Conservation (phyloP, 2,888 invertebrate genomes). For the Melanotus villosus region DNA sequence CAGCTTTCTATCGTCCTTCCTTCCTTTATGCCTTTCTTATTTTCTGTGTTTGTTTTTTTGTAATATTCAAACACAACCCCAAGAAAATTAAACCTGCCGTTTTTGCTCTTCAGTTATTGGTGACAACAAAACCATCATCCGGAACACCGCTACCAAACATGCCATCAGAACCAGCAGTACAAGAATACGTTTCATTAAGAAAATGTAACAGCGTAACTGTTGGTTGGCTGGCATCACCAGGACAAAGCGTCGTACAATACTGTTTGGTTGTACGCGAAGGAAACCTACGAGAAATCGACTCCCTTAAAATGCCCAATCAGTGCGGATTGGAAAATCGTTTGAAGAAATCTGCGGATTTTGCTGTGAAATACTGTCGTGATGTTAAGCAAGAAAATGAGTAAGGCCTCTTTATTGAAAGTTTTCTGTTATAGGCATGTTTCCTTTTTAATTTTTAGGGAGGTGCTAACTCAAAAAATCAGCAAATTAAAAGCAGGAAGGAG, state of each 20-base stretch:
- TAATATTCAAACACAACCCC: no score
- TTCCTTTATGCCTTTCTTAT: no score
- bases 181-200: constrained; percentile 69
- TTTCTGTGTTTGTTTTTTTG: no score
- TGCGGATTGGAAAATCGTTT: constrained; percentile 67
- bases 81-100: no score
- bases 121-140: constrained; percentile 65
- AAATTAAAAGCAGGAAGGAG: constrained; percentile 70
- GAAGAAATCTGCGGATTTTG: constrained; percentile 65
- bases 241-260: constrained; percentile 63
- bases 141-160: constrained; percentile 71
- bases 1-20: no score
- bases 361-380: constrained; percentile 65
- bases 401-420: constrained; percentile 26
- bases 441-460: constrained; percentile 60
- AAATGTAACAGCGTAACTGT: constrained; percentile 72
- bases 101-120: constrained; percentile 68
- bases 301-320: constrained; percentile 66
- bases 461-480: constrained; percentile 69
- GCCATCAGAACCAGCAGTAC: constrained; percentile 70
- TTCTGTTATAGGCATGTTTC: neutral
- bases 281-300: constrained; percentile 58
- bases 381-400: constrained; percentile 57
- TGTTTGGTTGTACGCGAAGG: constrained; percentile 67
- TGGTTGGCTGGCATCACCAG: constrained; percentile 73